Base-by-base conservation (phyloP, 2,113 vertebrate species). In the Amphilophus citrinellus region DNA sequence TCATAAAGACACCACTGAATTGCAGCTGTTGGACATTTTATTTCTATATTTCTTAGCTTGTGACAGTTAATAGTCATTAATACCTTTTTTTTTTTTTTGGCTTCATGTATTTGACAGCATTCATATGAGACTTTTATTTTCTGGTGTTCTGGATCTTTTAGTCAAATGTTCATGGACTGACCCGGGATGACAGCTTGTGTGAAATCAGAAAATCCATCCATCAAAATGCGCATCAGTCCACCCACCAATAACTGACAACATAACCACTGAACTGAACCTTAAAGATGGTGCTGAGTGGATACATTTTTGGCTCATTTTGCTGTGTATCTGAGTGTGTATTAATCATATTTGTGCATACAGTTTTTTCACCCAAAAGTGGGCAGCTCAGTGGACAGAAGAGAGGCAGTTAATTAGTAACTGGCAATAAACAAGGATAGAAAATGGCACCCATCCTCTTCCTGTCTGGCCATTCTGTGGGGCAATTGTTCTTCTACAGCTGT, bases 321-420 rank as follows among this genome's bases (percentile, higher is more conserved):
- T 47, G 50, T 9, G 30, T 47, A 22, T 35, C 4, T 71, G 42
- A 71, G 44, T 73, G 18, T 14, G 35, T 57, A n/a, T 53, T 75
- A 62, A 84, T 62, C 14, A 78, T 68, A 68, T 82, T 42, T 32
- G 56, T 75, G 22, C 82, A 58, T 20, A 22, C 63, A 47, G 58
- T 56, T 24, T 78, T 30, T 61, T 61, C 10, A 61, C 17, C 39
- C 39, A 32, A 14, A 50, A 61, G 58, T 22, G 27, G 58, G 39
- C 58, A 14, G 24, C 39, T 44, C 60, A 83, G 86, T 61, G 82
- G 91, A 50, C 11, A 27, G 44, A 47, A 68, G n/a, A 68, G 6
- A 44, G 6, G 35, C 61, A 15, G 39, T 32, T 9, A 53, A 32
- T 15, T 10, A 87, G 87, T 93, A 93, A 94, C 71, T 85, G 35